Conservation (phyloP, 2,113 vertebrate species). For the Pteruthius melanotis region DNA sequence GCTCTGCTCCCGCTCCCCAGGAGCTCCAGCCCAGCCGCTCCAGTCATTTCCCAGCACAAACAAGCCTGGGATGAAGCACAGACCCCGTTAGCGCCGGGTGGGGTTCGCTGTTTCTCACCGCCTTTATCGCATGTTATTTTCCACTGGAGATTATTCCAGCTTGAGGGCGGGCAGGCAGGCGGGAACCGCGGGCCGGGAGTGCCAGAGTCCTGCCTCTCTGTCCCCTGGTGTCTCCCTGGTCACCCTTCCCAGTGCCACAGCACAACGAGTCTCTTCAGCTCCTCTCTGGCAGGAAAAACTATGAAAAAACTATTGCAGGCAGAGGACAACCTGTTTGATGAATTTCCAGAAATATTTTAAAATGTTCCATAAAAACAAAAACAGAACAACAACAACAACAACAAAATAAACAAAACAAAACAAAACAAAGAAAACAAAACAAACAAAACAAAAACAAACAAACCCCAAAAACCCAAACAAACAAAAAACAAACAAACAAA, state of each 20-base stretch:
- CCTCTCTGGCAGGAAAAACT: neutral
- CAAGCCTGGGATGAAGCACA: neutral
- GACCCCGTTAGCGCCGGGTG: fast-evolving
- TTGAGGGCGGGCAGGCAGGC: neutral
- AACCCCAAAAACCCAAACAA: no score
- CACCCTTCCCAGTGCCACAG: neutral
- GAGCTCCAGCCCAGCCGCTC: neutral
- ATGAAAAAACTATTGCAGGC: neutral
- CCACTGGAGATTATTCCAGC: neutral
- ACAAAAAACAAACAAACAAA: neutral
- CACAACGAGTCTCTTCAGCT: fast-evolving
- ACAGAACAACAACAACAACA: no score
- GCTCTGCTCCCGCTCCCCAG: neutral
- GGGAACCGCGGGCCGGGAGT: fast-evolving
- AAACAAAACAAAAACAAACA: no score
- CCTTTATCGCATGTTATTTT: neutral
- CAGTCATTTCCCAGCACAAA: neutral
- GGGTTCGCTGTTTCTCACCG: neutral
- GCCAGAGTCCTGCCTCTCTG: no score
- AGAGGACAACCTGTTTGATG: neutral
- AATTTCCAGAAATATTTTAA: neutral
- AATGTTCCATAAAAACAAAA: neutral
- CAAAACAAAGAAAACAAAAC: neutral
- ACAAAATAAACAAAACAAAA: no score
- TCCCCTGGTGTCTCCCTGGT: neutral